Evolutionary conservation across 2,888 invertebrate genomes (phyloP).

Genomic region (Lobophora halterata): DNA sequence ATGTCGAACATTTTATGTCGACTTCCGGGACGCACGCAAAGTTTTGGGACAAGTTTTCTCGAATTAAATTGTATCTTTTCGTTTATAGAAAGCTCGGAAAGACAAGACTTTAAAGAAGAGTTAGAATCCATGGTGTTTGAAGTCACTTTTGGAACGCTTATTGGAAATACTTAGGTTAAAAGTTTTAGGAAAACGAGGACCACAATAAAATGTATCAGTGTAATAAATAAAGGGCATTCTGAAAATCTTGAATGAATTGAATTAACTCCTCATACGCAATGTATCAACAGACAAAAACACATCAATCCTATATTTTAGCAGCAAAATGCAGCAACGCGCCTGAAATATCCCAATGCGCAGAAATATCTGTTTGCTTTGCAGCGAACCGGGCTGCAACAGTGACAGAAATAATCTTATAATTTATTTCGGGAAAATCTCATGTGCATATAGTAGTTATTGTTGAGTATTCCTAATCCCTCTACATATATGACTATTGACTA

Average conservation of each 20-base stretch:
- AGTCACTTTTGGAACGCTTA: no score
- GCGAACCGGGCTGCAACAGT: slow-evolving; percentile 23
- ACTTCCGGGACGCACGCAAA: slow-evolving; percentile 31
- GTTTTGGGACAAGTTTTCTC: slow-evolving; percentile 14
- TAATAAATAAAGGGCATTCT: no score
- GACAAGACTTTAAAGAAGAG: no score
- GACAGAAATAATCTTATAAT: slow-evolving; percentile 40
- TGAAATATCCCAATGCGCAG: slow-evolving; percentile 36
- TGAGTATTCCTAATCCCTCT: background rate
- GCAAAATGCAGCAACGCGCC: slow-evolving; percentile 31
- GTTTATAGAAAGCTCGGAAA: no score
- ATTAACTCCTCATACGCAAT: no score
- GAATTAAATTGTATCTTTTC: slow-evolving; percentile 7
- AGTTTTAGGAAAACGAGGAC: no score
- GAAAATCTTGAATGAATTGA: no score
- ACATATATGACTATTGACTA: no score
- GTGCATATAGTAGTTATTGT: slow-evolving; percentile 1
- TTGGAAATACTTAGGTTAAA: no score
- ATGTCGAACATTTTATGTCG: slow-evolving; percentile 24
- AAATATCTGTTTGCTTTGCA: slow-evolving; percentile 9
- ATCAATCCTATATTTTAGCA: slow-evolving; percentile 35
- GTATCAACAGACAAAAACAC: slow-evolving; percentile 14
- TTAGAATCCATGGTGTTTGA: no score
- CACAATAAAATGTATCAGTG: no score
- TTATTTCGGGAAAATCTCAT: slow-evolving; percentile 22